Evolutionary conservation across 2,113 vertebrate genomes (phyloP).

Genomic region (Mola mola): DNA sequence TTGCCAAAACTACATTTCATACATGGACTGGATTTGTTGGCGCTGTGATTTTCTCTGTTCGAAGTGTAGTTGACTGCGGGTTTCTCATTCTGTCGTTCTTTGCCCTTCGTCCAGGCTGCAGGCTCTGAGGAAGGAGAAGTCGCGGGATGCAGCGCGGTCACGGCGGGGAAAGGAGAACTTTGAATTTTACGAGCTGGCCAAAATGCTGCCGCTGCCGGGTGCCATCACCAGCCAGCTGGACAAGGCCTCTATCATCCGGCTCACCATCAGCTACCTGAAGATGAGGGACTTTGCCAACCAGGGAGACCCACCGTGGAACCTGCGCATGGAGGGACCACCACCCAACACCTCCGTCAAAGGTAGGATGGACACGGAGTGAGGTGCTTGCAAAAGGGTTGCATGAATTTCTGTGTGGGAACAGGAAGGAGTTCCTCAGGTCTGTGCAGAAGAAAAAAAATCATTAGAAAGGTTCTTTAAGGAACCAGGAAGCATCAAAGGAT

Average conservation of each 20-base stretch:
- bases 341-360: conserved; percentile 99
- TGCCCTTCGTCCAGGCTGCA: conserved; percentile 87
- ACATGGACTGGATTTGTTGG: too few relatives aligned
- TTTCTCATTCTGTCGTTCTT: background rate
- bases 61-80: too few relatives aligned
- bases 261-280: conserved; percentile 99
- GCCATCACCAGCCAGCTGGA: conserved; percentile 99
- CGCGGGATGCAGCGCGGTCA: conserved; percentile 95
- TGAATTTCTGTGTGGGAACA: background rate
- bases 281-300: conserved; percentile 99
- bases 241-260: conserved; percentile 98
- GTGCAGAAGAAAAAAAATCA: background rate
- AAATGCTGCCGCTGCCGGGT: conserved; percentile 96
- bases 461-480: background rate
- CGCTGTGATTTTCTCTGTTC: background rate
- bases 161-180: conserved; percentile 98
- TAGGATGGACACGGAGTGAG: conserved; percentile 58
- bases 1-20: too few relatives aligned
- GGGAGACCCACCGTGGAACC: conserved; percentile 97
- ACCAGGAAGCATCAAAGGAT: background rate
- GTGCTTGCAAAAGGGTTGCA: too few relatives aligned
- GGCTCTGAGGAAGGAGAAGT: conserved; percentile 99
- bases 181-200: conserved; percentile 99
- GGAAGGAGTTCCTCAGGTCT: background rate
- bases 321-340: conserved; percentile 96